Evolutionary conservation across 2,888 invertebrate genomes (phyloP).

Genomic region (Sericinus montela): DNA sequence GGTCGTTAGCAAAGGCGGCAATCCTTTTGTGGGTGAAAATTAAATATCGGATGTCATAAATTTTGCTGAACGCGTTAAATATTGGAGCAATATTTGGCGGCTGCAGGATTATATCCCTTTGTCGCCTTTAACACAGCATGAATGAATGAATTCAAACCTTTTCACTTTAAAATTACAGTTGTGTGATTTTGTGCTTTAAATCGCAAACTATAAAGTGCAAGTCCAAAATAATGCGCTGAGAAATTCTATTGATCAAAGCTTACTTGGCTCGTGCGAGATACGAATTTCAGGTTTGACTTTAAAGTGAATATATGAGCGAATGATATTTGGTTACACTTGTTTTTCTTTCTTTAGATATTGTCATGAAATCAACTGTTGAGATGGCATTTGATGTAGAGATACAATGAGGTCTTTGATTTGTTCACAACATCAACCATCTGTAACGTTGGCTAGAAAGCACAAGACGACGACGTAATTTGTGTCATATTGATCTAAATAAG

Average conservation of each 20-base stretch:
- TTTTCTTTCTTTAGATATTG: no score
- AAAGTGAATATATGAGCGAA: background rate
- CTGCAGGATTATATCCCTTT: slow-evolving; percentile 16
- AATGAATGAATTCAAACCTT: slow-evolving; percentile 17
- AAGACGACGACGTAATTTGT: no score
- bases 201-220: background rate
- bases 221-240: background rate
- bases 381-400: no score
- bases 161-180: slow-evolving; percentile 4
- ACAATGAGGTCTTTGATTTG: no score
- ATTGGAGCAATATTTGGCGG: slow-evolving; percentile 34
- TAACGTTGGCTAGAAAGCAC: no score
- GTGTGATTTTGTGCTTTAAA: background rate
- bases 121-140: slow-evolving; percentile 10
- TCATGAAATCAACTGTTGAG: no score
- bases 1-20: slow-evolving; percentile 54
- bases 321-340: background rate
- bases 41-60: slow-evolving; percentile 49
- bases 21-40: slow-evolving; percentile 38
- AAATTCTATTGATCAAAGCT: background rate
- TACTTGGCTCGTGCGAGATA: slow-evolving; percentile 6
- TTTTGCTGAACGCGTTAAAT: slow-evolving; percentile 33
- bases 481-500: no score
- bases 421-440: no score
- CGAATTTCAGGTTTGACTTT: slow-evolving; percentile 7